phyloP scores from a whole-genome alignment of 1,140 invertebrate genomes.

The Nasonia vitripennis region DNA sequence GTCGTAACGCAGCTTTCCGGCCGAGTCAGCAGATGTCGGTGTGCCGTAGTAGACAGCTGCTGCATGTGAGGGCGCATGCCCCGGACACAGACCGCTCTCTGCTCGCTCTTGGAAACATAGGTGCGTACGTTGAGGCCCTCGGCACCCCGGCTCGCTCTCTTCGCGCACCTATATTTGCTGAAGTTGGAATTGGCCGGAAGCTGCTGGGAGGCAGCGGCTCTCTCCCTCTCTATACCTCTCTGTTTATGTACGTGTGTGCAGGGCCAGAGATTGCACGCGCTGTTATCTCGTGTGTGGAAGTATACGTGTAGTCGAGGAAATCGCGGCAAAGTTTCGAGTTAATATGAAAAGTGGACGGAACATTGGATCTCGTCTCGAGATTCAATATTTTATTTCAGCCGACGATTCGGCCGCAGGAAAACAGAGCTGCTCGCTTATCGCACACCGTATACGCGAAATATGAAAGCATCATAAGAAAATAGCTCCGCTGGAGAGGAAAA shows the following conservation, averaged over 20 bases:
- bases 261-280: neutral
- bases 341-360: neutral
- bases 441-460: too few species aligned
- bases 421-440: too few species aligned
- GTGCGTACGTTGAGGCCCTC: neutral
- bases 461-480: too few species aligned
- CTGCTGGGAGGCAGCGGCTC: too few species aligned
- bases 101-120: slow-evolving; percentile 5
- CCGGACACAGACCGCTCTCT: neutral
- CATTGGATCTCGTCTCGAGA: too few species aligned
- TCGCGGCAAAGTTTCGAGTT: neutral
- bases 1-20: neutral
- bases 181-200: neutral
- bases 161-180: too few species aligned
- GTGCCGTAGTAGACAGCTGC: neutral
- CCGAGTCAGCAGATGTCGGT: slow-evolving; percentile 31
- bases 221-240: too few species aligned
- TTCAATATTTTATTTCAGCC: too few species aligned
- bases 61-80: slow-evolving; percentile 9
- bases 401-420: too few species aligned
- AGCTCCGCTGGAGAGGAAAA: neutral
- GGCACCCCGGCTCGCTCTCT: neutral
- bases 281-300: neutral
- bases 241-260: neutral
- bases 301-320: neutral